Evolutionary conservation across 1,140 invertebrate species (phyloP).

Genomic region (Diorhabda elongata): DNA sequence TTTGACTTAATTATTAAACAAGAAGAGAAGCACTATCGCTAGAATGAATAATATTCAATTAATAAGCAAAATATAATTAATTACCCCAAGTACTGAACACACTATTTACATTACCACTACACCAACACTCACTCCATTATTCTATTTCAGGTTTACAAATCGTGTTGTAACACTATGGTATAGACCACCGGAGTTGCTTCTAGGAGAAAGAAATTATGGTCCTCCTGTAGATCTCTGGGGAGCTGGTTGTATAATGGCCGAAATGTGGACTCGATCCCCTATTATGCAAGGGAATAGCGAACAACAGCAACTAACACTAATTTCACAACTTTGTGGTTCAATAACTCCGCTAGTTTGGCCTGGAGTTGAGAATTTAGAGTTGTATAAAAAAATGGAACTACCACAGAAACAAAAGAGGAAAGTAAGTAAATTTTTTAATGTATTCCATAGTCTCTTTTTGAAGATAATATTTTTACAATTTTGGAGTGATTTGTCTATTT

Average conservation of each 20-base stretch:
- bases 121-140: background rate
- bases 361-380: conserved; percentile 86
- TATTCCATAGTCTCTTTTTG: background rate
- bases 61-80: no score
- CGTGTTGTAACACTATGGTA: conserved; percentile 98
- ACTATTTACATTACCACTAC: no score
- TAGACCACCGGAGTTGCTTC: conserved; percentile 80
- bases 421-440: conserved; percentile 47
- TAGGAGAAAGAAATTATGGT: conserved; percentile 94
- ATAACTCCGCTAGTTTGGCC: conserved; percentile 94
- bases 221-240: conserved; percentile 98
- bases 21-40: no score
- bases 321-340: conserved; percentile 94
- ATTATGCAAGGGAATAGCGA: conserved; percentile 92
- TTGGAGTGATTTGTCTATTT: background rate
- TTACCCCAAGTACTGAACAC: no score
- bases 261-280: conserved; percentile 95
- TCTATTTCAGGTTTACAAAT: conserved; percentile 77
- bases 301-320: conserved; percentile 92
- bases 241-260: conserved; percentile 98
- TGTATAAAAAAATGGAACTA: conserved; percentile 89
- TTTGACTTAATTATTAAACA: no score
- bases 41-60: no score
- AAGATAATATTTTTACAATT: background rate
- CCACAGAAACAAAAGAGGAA: conserved; percentile 88